Conservation (phyloP, 2,113 vertebrate species). For the Hypomesus transpacificus region DNA sequence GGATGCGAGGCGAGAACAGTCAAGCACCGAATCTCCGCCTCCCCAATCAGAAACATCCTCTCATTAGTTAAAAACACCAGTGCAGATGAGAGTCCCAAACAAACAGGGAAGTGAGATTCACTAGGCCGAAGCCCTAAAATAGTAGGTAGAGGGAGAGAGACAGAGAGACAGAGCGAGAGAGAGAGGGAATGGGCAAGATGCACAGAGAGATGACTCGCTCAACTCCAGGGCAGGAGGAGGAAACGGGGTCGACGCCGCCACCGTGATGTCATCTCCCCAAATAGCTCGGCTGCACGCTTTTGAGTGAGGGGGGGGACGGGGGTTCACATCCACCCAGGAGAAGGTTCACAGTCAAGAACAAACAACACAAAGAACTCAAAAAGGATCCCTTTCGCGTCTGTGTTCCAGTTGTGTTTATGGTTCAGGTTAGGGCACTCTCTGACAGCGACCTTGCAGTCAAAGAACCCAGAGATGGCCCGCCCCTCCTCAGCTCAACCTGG, state of each 20-base stretch:
- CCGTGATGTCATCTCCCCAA: slow-evolving; percentile 62
- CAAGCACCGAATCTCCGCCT: no score
- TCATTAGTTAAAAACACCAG: slow-evolving; percentile 36
- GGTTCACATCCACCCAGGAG: slow-evolving; percentile 4
- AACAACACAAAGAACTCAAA: no score
- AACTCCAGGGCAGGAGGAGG: slow-evolving; percentile 59
- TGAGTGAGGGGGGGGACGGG: not conserved
- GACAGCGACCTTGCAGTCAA: slow-evolving; percentile 7
- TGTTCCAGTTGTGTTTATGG: slow-evolving; percentile 24
- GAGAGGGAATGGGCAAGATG: not conserved
- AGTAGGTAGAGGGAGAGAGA: slow-evolving; percentile 39
- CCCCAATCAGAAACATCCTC: slow-evolving; percentile 36
- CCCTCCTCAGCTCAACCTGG: slow-evolving; percentile 10
- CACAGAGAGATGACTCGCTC: slow-evolving; percentile 39
- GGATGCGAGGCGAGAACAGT: no score
- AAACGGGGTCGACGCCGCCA: slow-evolving; percentile 55
- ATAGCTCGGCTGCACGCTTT: slow-evolving; percentile 57
- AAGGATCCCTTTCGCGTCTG: not conserved
- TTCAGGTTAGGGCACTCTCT: slow-evolving; percentile 15
- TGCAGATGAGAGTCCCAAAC: slow-evolving; percentile 29
- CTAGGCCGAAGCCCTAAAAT: slow-evolving; percentile 53
- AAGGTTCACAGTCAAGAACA: no score
- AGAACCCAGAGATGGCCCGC: slow-evolving; percentile 1
- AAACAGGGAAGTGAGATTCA: slow-evolving; percentile 44
- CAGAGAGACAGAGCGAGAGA: slow-evolving; percentile 17